Evolutionary conservation across 2,797 vertebrate species (phyloP).

Genomic region (Lepus oiostolus): DNA sequence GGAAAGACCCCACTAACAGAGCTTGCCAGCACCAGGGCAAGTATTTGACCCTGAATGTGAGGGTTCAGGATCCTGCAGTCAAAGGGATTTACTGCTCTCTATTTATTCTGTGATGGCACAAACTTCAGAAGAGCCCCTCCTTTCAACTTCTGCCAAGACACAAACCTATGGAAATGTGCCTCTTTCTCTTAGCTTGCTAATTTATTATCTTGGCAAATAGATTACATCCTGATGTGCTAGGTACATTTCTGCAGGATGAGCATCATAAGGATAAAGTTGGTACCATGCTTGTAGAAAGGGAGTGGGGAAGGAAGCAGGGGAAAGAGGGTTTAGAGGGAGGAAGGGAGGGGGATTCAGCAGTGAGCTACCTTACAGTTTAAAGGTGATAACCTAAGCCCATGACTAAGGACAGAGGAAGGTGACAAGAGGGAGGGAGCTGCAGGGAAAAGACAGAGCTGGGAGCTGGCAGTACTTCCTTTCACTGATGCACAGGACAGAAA

Average conservation of each 20-base stretch:
- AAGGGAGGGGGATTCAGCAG: neutral
- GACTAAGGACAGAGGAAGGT: slow-evolving; percentile 9
- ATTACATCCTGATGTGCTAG: neutral
- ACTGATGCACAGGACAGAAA: neutral
- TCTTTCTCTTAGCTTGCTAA: slow-evolving; percentile 57
- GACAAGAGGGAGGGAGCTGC: neutral
- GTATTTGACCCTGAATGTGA: neutral
- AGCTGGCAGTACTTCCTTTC: neutral
- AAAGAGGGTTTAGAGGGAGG: too few species aligned
- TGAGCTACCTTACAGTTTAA: slow-evolving; percentile 48
- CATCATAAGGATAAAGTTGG: neutral
- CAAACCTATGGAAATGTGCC: slow-evolving; percentile 23
- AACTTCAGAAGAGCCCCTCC: neutral
- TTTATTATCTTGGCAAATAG: slow-evolving; percentile 23
- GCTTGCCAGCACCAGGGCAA: slow-evolving; percentile 42
- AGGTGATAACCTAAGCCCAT: slow-evolving; percentile 21
- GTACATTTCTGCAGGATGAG: slow-evolving; percentile 42
- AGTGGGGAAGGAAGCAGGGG: neutral
- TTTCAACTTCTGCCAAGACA: slow-evolving; percentile 38
- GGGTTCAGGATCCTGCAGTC: neutral
- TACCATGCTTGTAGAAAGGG: neutral
- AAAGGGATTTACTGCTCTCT: slow-evolving; percentile 32
- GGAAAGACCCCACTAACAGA: neutral
- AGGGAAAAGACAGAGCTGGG: neutral
- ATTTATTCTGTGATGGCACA: neutral